Evolutionary conservation across 2,113 vertebrate species (phyloP), one percentile per base, ranked within the genome.

Genomic region (Tachycineta bicolor): DNA sequence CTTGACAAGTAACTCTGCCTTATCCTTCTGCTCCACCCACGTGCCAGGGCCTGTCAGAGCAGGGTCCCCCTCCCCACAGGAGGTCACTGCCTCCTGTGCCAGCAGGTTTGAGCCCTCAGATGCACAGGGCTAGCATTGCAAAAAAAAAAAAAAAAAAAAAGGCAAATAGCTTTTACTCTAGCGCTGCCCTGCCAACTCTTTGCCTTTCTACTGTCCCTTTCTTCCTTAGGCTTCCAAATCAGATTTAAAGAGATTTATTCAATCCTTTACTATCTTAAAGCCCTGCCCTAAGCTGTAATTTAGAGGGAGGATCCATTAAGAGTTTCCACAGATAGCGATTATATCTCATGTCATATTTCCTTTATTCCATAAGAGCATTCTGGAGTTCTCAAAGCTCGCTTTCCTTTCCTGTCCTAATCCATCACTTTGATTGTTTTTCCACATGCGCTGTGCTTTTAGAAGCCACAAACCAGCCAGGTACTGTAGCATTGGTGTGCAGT

Each of bases 1-100:
- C 98, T 99, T 97, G 99, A 99, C 98, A 99, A 99, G 99, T 99
- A 99, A 88, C 98, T 90, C 59, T 59, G 33, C 25, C 49, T 75
- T 94, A 55, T 77, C 82, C 17, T 86, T 88, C 89, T 94, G 28
- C 80, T 3, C 88, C 91, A 83, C 49, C 62, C 62, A 1, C 63
- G 52, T 76, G 50, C 70, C 71, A 33, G 74, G 79, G 44, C 49
- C 58, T 29, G 12, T 75, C 69, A 37, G 73, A 78, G 59, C 89
- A 83, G 85, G 77, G 68, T 52, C 22, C 34, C 63, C 89, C 56
- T 83, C 80, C 67, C 77, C 22, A 2, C 21, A 58, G 59, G 14
- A 70, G 56, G 78, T 46, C 70, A 34, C 15, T 79, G 87, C 53
- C 78, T 71, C 53, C 33, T 4, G 1, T 22, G 39, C 17, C 24